Evolutionary conservation across 2,113 vertebrate genomes (phyloP), one percentile per base, ranked within the genome.

Genomic region (Platanista minor): DNA sequence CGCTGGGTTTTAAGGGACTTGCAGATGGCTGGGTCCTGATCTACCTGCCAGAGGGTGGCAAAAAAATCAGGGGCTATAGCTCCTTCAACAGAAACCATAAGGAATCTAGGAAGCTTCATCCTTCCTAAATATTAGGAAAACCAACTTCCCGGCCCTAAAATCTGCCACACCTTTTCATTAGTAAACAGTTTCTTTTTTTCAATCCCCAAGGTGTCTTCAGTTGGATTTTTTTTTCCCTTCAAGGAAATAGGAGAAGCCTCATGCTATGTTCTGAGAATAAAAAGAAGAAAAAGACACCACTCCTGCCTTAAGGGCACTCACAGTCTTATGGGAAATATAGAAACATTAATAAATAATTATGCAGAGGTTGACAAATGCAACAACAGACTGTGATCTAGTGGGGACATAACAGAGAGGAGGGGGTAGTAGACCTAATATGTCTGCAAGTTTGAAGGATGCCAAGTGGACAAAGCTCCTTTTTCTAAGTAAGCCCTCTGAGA

Each of bases 331-430:
- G 67, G 84, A 97, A 93, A 90, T 83, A 87, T 2, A 9, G n/a
- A 75, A 90, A 49, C 41, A 62, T 89, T n/a, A 77, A 89, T 83
- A 93, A 97, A 69, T 71, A 80, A 80, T 83, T 85, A 21, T 77
- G 54, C 52, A 69, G 31, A 93, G 29, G 59, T 10, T 91, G 85
- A 87, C 81, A 77, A 94, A 80, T 88, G 31, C 12, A 62, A 15
- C 12, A 36, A 18, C n/a, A 82, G 13, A n/a, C n/a, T 4, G 33
- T 85, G 67, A 90, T 31, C 39, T 27, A 84, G 49, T 82, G 75
- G 27, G 21, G 7, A 74, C 27, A n/a, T 86, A 62, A 59, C 20
- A 90, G 62, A 64, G 18, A 41, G n/a, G 20, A 62, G 27, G 18
- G 4, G 75, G 36, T 46, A 41, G 21, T 11, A 74, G 59, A 61